Base-by-base conservation (phyloP, 1,140 invertebrate species). In the Diuraphis noxia region DNA sequence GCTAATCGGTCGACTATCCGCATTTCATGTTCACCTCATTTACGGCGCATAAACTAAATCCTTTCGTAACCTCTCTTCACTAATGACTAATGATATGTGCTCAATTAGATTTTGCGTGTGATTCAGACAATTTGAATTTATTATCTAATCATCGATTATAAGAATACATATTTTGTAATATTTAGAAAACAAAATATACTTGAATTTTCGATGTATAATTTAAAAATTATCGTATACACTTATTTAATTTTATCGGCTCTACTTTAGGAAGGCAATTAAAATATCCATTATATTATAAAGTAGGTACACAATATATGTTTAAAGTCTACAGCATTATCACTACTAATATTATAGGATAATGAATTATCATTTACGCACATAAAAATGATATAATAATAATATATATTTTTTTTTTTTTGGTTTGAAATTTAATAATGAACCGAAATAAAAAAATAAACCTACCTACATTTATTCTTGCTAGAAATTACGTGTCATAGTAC, bases 401-500 rank as follows among this genome's bases (percentile, higher is more conserved):
- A n/a, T n/a, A 17, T 72, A n/a, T 72, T 72, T 72, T 72, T 63
- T 52, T 52, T 5, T 1, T 46, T 46, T 17, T 46, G 56, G 56
- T n/a, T 72, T 72, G 56, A 72, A 30, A 72, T 72, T 72, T 72
- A 72, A 72, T 72, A 72, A 72, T 72, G 56, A 8, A 72, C 56
- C 13, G 25, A 63, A 63, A 63, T 56, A 56, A 56, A 56, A 63
- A 63, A 72, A 72, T n/a, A 72, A 72, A 72, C 56, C 56, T n/a
- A 72, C 30, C 30, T 72, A n/a, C 56, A 30, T 72, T 72, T n/a
- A 72, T 72, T 72, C 34, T 72, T 72, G 56, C 34, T n/a, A 5
- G 56, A 72, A n/a, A 72, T 72, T 72, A 72, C 56, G 56, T 72
- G 56, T 72, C 56, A 72, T 72, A n/a, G n/a, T n/a, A 72, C 56